These are phyloP conservation scores for Odontamblyopus rebecca DNA, from an alignment of 2,797 vertebrate species.

Conservation along the genomic window DNA sequence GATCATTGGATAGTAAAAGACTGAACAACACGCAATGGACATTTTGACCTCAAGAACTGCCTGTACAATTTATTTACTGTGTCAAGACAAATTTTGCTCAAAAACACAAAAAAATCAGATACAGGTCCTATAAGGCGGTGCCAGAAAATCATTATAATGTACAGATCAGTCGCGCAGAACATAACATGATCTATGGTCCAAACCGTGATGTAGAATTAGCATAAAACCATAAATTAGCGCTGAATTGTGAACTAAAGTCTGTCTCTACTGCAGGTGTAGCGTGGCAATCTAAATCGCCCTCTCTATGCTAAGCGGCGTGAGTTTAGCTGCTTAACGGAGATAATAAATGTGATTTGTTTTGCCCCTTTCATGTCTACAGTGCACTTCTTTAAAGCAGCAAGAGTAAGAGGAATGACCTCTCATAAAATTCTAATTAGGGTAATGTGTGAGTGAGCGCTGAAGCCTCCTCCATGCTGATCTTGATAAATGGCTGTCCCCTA, in stretches of 20 bases:
- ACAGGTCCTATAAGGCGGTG: background rate
- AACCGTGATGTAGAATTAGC: constrained; percentile 17
- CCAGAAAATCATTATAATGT: background rate
- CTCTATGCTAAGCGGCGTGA: constrained; percentile 31
- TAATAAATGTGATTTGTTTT: constrained; percentile 78
- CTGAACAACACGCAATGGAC: no score
- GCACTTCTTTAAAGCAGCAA: constrained; percentile 58
- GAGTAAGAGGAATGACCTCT: constrained; percentile 71
- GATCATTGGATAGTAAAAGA: no score
- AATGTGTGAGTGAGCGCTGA: constrained; percentile 71
- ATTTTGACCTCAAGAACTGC: no score
- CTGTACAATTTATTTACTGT: no score
- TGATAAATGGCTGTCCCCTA: constrained; percentile 64
- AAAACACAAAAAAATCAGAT: no score
- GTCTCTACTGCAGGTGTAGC: constrained; percentile 49
- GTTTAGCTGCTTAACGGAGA: constrained; percentile 58
- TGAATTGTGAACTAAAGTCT: constrained; percentile 43
- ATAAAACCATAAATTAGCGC: constrained; percentile 50
- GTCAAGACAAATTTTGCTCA: no score
- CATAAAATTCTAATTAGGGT: constrained; percentile 75
- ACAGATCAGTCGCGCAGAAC: constrained; percentile 1
- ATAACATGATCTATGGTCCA: constrained; percentile 17
- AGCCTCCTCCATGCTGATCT: constrained; percentile 54
- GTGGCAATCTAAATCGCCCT: constrained; percentile 48
- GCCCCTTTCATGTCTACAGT: constrained; percentile 53